Evolutionary conservation across 2,888 invertebrate species (phyloP), one percentile per base, ranked within the genome.

Genomic region (Epirrita christyi): DNA sequence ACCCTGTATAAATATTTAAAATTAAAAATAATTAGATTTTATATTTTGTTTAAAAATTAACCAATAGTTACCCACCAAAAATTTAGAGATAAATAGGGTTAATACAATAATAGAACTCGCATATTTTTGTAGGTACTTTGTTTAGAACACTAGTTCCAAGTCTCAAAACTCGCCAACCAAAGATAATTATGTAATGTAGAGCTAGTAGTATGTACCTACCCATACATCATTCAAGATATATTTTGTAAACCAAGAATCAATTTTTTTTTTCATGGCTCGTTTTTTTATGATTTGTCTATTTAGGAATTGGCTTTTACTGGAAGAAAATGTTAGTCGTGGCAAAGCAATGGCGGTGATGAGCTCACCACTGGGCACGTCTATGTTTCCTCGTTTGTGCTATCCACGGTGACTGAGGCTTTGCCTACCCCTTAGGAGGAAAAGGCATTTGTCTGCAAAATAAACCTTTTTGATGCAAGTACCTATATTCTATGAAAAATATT

Each of bases 11-110:
- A n/a, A n/a, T n/a, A n/a, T n/a, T n/a, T n/a, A n/a, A n/a, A 44
- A 14, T 38, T 7, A 38, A 38, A 14, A 71, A 73, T 75, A 71
- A 66, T 66, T 73, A 74, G 63, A 66, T 72, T 71, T 70, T 71
- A 68, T 71, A 68, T 67, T 72, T 64, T 70, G 66, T 66, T 73
- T 36, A 47, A 69, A 66, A 68, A 64, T 67, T 70, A 76, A 75
- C 73, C 62, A 55, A 57, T 73, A 73, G 71, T 68, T 62, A 71
- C 80, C 80, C 79, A 78, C 80, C 79, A 75, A 76, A 29, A 72
- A 72, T 73, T 70, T 67, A 78, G 76, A 41, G 27, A 27, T 56
- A 56, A 14, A 29, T 27, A 45, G 28, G 45, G 8, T 11, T 51
- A 34, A 42, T 46, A 29, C 32, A 9, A 21, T 21, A 3, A 21